Conservation (phyloP, 2,797 vertebrate species). For the Muscicapa striata region DNA sequence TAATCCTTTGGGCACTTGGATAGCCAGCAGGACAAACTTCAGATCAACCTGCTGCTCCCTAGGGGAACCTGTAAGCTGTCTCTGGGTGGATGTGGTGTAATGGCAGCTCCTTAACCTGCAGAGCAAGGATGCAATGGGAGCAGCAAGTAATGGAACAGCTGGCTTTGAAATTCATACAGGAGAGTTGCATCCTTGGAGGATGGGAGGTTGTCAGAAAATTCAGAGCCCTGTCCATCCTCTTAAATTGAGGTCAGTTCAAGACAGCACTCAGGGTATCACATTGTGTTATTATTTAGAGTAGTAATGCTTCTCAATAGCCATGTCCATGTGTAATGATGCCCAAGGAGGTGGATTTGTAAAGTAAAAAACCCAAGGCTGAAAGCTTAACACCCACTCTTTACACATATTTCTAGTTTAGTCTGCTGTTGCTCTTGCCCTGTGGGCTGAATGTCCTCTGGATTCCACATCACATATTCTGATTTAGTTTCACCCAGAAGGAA, state of each 20-base stretch:
- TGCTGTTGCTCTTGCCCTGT: background rate
- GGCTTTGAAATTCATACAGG: background rate
- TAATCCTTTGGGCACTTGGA: background rate
- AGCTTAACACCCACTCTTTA: background rate
- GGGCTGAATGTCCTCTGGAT: background rate
- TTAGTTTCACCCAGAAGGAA: background rate
- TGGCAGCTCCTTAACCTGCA: background rate
- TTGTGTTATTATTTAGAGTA: background rate
- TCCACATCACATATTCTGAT: background rate
- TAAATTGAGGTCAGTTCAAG: background rate
- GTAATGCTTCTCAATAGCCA: background rate
- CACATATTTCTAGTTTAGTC: background rate
- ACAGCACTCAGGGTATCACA: background rate
- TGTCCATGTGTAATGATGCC: background rate
- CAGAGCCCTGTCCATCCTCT: background rate
- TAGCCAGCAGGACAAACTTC: background rate
- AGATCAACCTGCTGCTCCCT: background rate
- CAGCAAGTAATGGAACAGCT: background rate
- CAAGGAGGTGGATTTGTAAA: background rate
- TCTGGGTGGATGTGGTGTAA: fast-evolving
- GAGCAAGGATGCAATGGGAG: background rate
- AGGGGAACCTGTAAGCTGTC: background rate
- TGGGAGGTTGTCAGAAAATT: background rate
- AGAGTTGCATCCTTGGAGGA: background rate
- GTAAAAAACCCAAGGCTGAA: background rate